These are phyloP conservation scores for Cyclargus thomasi DNA, from an alignment of 1,140 invertebrate species.

Conservation along the genomic window DNA sequence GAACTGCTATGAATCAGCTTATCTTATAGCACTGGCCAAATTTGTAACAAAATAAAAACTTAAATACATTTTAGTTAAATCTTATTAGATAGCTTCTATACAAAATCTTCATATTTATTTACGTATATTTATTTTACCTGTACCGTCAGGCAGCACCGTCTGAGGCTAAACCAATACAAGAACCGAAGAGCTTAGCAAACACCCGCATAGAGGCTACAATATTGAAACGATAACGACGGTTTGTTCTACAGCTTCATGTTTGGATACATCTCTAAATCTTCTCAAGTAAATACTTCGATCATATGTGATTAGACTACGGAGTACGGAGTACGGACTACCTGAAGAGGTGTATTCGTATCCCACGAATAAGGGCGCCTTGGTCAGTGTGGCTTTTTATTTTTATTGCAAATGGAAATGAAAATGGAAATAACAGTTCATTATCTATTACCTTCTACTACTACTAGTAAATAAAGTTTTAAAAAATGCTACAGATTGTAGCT, in stretches of 20 bases:
- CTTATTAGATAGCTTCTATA: background rate
- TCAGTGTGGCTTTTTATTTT: no score
- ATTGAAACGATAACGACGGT: background rate
- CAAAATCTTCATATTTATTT: background rate
- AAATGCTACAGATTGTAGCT: no score
- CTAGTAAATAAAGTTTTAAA: no score
- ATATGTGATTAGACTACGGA: background rate
- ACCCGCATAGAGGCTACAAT: background rate
- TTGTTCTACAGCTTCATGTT: background rate
- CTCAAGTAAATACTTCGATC: background rate
- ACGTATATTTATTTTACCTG: background rate
- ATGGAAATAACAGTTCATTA: no score
- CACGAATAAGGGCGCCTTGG: no score
- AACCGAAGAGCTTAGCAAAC: background rate
- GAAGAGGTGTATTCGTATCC: no score
- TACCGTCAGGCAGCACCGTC: background rate
- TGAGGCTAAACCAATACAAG: conserved; percentile 3
- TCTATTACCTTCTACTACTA: no score
- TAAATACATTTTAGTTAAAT: no score
- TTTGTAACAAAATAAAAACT: no score
- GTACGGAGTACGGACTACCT: background rate
- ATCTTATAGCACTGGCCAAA: no score
- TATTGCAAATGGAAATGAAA: no score
- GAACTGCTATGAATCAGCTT: no score
- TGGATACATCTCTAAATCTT: conserved; percentile 4